Conservation (phyloP, 1,140 invertebrate species). For the Coboldia fuscipes region DNA sequence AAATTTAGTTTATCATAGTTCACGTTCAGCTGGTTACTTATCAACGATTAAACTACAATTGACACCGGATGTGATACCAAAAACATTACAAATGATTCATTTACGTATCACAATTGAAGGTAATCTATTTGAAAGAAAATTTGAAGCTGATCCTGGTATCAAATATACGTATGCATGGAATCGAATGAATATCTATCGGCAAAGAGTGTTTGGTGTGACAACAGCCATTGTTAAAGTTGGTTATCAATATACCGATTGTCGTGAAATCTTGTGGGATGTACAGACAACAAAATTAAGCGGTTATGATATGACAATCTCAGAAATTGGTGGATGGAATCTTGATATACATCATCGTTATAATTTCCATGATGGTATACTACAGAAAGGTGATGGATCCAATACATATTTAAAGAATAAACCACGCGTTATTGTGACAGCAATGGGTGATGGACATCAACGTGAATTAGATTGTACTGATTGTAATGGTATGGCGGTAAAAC, state of each 20-base stretch:
- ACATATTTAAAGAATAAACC: constrained; percentile 90
- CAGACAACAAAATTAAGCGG: constrained; percentile 87
- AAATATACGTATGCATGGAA: constrained; percentile 96
- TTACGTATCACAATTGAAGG: constrained; percentile 85
- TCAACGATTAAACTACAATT: constrained; percentile 88
- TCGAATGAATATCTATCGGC: constrained; percentile 84
- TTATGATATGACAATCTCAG: constrained; percentile 89
- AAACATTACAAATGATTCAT: constrained; percentile 65
- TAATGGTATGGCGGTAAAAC: constrained; percentile 58
- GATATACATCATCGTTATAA: constrained; percentile 96
- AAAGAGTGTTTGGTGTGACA: constrained; percentile 80
- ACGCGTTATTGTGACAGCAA: constrained; percentile 69
- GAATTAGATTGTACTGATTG: constrained; percentile 64
- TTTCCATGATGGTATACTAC: constrained; percentile 90
- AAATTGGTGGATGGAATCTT: constrained; percentile 90
- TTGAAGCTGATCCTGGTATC: constrained; percentile 87
- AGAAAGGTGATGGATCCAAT: constrained; percentile 93
- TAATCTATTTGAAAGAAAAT: constrained; percentile 74
- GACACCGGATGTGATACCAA: constrained; percentile 65
- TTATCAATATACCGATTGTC: constrained; percentile 85
- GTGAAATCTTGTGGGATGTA: constrained; percentile 85
- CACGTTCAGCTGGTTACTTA: constrained; percentile 71
- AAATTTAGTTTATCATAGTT: constrained; percentile 89
- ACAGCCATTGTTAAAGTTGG: constrained; percentile 86
- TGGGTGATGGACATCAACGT: constrained; percentile 81